These are phyloP conservation scores for Craniophora ligustri DNA, from an alignment of 2,888 invertebrate genomes.

Conservation along the genomic window DNA sequence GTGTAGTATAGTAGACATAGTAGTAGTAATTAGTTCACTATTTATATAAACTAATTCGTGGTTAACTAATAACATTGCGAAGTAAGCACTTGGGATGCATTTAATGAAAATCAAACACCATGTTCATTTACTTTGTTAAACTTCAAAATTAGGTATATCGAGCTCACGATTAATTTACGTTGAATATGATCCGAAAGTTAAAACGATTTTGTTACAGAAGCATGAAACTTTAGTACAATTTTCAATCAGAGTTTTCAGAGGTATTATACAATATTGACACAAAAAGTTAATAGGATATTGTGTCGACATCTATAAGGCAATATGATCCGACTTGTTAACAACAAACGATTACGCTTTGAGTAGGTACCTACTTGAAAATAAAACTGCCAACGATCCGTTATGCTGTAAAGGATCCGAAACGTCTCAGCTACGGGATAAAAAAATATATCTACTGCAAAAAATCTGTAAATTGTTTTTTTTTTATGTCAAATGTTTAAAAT, in stretches of 20 bases:
- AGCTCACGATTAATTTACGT: constrained; percentile 40
- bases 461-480: too few relatives aligned
- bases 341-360: not conserved
- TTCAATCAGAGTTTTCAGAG: constrained; percentile 33
- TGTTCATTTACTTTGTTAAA: constrained; percentile 1
- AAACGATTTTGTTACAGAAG: constrained; percentile 11
- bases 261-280: constrained; percentile 22
- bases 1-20: too few relatives aligned
- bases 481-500: too few relatives aligned
- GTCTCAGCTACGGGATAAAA: too few relatives aligned
- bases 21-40: too few relatives aligned
- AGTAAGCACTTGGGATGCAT: constrained; percentile 4
- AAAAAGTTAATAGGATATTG: constrained; percentile 33
- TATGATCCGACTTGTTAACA: constrained; percentile 10
- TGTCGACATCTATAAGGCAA: constrained; percentile 20
- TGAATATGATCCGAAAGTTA: constrained; percentile 26
- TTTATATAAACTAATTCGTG: too few relatives aligned
- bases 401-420: too few relatives aligned
- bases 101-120: not conserved
- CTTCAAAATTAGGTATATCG: constrained; percentile 9
- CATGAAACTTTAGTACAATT: constrained; percentile 21
- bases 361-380: not conserved
- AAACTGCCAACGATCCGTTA: too few relatives aligned
- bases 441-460: too few relatives aligned
- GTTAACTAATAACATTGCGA: not conserved